Conservation (phyloP, 2,888 invertebrate genomes). For the Antitype chi region DNA sequence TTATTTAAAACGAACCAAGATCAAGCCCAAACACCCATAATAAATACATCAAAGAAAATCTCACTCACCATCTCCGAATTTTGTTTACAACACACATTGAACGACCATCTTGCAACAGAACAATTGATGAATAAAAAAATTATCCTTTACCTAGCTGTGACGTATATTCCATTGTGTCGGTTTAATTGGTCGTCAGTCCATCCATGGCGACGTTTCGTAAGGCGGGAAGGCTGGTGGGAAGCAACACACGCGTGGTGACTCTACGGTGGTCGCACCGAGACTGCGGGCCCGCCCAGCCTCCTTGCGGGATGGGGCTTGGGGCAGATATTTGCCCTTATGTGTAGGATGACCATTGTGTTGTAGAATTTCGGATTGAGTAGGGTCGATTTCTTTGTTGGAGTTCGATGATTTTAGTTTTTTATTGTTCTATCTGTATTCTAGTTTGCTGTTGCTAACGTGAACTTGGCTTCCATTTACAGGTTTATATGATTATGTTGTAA, state of each 20-base stretch:
- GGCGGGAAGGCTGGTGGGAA: slow-evolving; percentile 71
- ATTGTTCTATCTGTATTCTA: neutral
- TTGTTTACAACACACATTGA: slow-evolving; percentile 54
- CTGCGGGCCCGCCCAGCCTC: slow-evolving; percentile 75
- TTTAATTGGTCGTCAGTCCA: slow-evolving; percentile 73
- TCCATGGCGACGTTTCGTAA: slow-evolving; percentile 67
- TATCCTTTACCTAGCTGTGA: slow-evolving; percentile 80
- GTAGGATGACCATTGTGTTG: slow-evolving; percentile 42
- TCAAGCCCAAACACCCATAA: neutral
- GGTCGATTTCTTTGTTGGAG: neutral
- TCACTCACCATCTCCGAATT: slow-evolving; percentile 51
- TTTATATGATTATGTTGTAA: too few species aligned
- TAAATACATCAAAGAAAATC: slow-evolving; percentile 35
- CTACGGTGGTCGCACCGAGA: slow-evolving; percentile 66
- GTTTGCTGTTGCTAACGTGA: too few species aligned
- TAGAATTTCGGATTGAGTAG: neutral
- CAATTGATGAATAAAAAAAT: slow-evolving; percentile 73
- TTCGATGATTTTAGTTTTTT: neutral
- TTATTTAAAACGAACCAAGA: neutral
- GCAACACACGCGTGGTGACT: slow-evolving; percentile 44
- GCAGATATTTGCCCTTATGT: slow-evolving; percentile 70
- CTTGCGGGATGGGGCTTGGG: slow-evolving; percentile 69
- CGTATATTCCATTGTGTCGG: slow-evolving; percentile 83
- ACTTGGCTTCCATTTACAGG: too few species aligned
- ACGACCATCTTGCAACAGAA: slow-evolving; percentile 59